Conservation (phyloP, 1,140 invertebrate species). For the Catajapyx aquilonaris region DNA sequence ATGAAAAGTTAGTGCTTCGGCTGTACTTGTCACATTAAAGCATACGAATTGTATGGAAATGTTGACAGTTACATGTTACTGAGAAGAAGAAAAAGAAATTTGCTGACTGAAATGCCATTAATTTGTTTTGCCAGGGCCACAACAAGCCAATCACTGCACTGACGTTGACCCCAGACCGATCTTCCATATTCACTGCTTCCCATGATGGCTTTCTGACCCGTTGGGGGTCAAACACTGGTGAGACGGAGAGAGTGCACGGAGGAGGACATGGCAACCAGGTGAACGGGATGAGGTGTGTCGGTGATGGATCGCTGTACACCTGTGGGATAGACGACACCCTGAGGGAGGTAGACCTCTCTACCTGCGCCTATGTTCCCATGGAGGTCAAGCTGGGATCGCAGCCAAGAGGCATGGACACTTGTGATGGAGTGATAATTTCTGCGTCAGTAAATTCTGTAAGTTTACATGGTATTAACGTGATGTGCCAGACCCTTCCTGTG, state of each 20-base stretch:
- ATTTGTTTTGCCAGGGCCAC: conserved; percentile 58
- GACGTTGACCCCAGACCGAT: conserved; percentile 48
- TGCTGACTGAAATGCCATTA: too few species aligned
- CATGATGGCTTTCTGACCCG: conserved; percentile 76
- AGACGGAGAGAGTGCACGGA: conserved; percentile 55
- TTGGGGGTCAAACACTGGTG: conserved; percentile 63
- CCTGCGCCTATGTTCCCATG: conserved; percentile 38
- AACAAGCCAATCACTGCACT: conserved; percentile 96
- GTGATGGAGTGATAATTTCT: conserved; percentile 43
- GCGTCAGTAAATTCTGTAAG: conserved; percentile 65
- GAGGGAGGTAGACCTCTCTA: conserved; percentile 39
- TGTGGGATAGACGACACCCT: conserved; percentile 81
- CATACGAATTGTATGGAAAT: background rate
- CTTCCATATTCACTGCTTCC: conserved; percentile 72
- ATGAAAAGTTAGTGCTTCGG: background rate
- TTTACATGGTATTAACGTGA: conserved; percentile 6
- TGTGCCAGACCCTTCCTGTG: conserved; percentile 6
- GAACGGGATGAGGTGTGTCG: conserved; percentile 56
- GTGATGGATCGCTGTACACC: conserved; percentile 47
- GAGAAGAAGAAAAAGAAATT: too few species aligned
- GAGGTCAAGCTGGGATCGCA: conserved; percentile 67
- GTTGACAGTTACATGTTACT: too few species aligned
- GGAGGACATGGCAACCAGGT: conserved; percentile 86
- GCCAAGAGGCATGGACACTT: conserved; percentile 60
- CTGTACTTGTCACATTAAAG: background rate